Conservation (phyloP, 2,888 invertebrate species). For the Quadriops clusia region DNA sequence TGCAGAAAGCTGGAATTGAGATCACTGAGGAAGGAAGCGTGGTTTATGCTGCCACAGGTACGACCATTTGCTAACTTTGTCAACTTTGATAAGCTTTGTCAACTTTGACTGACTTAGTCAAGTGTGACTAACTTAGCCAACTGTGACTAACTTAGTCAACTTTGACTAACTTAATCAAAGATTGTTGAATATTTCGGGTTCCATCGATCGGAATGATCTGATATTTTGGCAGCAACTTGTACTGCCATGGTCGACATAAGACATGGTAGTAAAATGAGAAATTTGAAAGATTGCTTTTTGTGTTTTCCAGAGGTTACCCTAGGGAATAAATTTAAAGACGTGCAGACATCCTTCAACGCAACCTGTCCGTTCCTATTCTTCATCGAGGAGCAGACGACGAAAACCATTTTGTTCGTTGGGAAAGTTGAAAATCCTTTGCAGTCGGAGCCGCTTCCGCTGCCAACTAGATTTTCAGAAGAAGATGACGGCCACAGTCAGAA, state of each 20-base stretch:
- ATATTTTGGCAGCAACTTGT: not conserved
- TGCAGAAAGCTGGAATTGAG: constrained; percentile 66
- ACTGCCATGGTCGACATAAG: not conserved
- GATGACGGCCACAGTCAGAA: too few relatives aligned
- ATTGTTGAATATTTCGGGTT: too few relatives aligned
- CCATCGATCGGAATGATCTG: too few relatives aligned
- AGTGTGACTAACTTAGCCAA: too few relatives aligned
- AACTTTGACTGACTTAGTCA: constrained; percentile 5
- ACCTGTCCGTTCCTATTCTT: constrained; percentile 70
- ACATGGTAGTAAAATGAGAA: not conserved
- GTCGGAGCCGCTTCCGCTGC: constrained; percentile 19
- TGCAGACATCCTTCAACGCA: constrained; percentile 50
- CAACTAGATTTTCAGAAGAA: constrained; percentile 15
- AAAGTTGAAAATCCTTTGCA: constrained; percentile 54
- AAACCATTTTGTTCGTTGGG: constrained; percentile 65
- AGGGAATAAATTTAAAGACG: constrained; percentile 59
- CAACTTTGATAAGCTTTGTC: constrained; percentile 1
- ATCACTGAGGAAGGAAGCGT: constrained; percentile 65
- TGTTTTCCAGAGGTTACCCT: constrained; percentile 47
- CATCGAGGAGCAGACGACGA: constrained; percentile 62
- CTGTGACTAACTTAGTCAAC: too few relatives aligned
- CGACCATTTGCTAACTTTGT: constrained; percentile 15
- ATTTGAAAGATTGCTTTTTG: not conserved
- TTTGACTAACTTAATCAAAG: too few relatives aligned
- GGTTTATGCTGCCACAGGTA: constrained; percentile 59